Evolutionary conservation across 1,140 invertebrate species (phyloP).

Genomic region (Drosophila pruinosa): DNA sequence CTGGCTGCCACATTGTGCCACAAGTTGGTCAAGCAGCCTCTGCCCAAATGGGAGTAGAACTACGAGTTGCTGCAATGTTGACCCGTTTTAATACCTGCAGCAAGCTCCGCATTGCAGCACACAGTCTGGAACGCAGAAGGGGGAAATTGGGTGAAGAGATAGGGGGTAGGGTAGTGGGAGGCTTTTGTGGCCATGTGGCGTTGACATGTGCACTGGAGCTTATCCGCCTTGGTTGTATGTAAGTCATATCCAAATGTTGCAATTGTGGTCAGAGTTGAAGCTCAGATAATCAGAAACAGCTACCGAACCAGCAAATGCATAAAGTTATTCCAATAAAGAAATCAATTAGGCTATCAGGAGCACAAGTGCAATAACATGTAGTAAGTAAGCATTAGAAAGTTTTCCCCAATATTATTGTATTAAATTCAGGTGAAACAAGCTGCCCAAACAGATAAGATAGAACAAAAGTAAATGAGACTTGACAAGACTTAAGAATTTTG

Average conservation of each 20-base stretch:
- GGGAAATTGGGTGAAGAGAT: not conserved
- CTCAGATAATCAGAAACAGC: conserved; percentile 30
- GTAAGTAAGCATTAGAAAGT: conserved; percentile 14
- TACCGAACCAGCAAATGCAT: conserved; percentile 19
- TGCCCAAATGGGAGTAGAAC: conserved; percentile 39
- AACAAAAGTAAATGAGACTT: not conserved
- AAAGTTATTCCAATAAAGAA: conserved; percentile 35
- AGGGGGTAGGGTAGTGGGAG: not conserved
- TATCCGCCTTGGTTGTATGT: conserved; percentile 53
- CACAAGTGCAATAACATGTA: conserved; percentile 32
- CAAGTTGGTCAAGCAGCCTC: conserved; percentile 33
- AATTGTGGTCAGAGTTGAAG: conserved; percentile 69
- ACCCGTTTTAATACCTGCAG: conserved; percentile 22
- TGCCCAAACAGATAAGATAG: conserved; percentile 13
- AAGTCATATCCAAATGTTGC: conserved; percentile 58
- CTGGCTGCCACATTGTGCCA: conserved; percentile 11
- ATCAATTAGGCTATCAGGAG: conserved; percentile 42
- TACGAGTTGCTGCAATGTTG: conserved; percentile 36
- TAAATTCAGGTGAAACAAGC: not conserved
- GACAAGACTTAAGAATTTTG: not conserved
- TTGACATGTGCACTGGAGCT: conserved; percentile 71
- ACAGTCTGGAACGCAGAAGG: not conserved
- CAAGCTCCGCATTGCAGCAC: conserved; percentile 20
- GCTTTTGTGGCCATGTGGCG: conserved; percentile 27
- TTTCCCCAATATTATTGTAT: not conserved